Evolutionary conservation across 1,140 invertebrate genomes (phyloP).

Genomic region (Sycobia sp.): DNA sequence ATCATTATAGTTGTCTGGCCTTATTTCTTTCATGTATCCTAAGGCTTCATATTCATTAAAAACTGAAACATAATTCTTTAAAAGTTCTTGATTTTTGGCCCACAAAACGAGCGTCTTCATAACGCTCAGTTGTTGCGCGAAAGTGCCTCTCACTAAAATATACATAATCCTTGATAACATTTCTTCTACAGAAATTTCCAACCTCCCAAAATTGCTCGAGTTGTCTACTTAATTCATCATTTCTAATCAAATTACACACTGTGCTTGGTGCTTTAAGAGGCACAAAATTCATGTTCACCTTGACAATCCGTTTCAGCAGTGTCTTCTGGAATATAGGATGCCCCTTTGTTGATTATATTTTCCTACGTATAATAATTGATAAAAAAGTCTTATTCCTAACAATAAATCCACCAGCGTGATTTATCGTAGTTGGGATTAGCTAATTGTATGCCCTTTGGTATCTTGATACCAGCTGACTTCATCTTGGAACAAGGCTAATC

Average conservation of each 20-base stretch:
- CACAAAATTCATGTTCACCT: background rate
- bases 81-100: too few relatives aligned
- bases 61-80: too few relatives aligned
- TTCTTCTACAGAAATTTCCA: too few relatives aligned
- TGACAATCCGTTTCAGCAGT: background rate
- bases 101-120: too few relatives aligned
- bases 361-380: background rate
- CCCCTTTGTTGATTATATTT: background rate
- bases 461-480: background rate
- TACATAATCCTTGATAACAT: background rate
- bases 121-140: constrained; percentile 19
- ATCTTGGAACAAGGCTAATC: background rate
- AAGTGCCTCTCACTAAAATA: background rate
- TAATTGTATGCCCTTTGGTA: background rate
- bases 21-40: too few relatives aligned
- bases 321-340: background rate
- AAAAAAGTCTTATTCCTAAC: background rate
- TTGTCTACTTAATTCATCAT: background rate
- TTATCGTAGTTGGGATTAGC: background rate
- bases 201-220: background rate
- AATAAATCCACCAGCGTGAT: background rate
- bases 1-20: too few relatives aligned
- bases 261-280: background rate
- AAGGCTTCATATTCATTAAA: too few relatives aligned
- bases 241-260: background rate